Conservation (phyloP, 2,113 vertebrate genomes). For the Bungarus multicinctus region DNA sequence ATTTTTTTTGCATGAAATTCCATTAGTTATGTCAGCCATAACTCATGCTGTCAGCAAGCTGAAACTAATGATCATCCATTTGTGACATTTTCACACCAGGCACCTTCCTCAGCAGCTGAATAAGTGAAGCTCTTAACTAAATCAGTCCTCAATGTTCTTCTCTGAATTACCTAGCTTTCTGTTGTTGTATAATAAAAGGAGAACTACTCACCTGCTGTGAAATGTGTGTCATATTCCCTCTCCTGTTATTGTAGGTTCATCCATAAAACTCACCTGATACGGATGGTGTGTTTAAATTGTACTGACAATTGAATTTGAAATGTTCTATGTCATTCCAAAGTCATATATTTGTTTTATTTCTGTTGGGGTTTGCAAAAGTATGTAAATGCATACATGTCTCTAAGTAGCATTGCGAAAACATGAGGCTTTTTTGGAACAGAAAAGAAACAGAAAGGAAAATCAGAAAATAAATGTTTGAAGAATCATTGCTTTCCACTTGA, state of each 20-base stretch:
- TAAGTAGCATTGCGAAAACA: not conserved
- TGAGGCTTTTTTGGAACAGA: not conserved
- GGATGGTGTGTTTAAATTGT: not conserved
- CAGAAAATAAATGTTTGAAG: not conserved
- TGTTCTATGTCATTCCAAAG: not conserved
- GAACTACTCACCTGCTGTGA: constrained; percentile 1
- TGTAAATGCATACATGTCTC: not conserved
- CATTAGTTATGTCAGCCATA: not conserved
- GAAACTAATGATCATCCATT: not conserved
- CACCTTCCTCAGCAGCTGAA: constrained; percentile 18
- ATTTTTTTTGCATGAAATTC: not conserved
- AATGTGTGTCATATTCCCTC: not conserved
- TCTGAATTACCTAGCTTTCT: fast-evolving
- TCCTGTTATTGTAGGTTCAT: not conserved
- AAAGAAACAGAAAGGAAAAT: not conserved
- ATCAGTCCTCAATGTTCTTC: not conserved
- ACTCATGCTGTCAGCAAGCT: not conserved
- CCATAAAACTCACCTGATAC: not conserved
- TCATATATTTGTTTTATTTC: not conserved
- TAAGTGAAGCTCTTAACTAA: not conserved
- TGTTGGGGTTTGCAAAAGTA: not conserved
- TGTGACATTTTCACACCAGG: not conserved
- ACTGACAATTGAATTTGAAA: not conserved
- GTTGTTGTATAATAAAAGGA: not conserved
- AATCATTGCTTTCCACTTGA: not conserved